Conservation (phyloP, 1,140 invertebrate species). For the Zaprionus taronus region DNA sequence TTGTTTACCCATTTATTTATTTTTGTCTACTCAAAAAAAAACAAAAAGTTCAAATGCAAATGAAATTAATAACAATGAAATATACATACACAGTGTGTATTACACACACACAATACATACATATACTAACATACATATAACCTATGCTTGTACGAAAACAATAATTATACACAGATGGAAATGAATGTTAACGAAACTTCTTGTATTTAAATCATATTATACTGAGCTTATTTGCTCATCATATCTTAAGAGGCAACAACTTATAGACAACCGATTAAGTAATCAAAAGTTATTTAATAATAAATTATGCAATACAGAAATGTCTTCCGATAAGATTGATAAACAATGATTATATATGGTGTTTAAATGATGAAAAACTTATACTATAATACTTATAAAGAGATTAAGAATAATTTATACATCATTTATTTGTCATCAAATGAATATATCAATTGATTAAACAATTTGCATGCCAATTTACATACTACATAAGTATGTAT, state of each 20-base stretch:
- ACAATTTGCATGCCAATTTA: neutral
- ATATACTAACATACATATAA: slow-evolving; percentile 4
- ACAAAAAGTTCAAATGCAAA: slow-evolving; percentile 25
- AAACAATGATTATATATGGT: slow-evolving; percentile 32
- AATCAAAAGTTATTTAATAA: slow-evolving; percentile 49
- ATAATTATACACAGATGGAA: slow-evolving; percentile 50
- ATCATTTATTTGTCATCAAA: slow-evolving; percentile 2
- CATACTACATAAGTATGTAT: slow-evolving; percentile 4
- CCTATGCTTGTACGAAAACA: slow-evolving; percentile 34
- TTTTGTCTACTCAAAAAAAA: slow-evolving; percentile 1
- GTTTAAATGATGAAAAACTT: slow-evolving; percentile 1
- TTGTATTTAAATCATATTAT: slow-evolving; percentile 47
- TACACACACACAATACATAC: slow-evolving; percentile 22
- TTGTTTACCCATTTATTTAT: neutral
- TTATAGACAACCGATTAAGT: slow-evolving; percentile 42
- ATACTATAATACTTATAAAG: slow-evolving; percentile 18
- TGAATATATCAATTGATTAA: slow-evolving; percentile 4
- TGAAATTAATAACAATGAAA: slow-evolving; percentile 35
- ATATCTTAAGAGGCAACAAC: slow-evolving; percentile 14
- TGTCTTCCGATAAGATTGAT: slow-evolving; percentile 56
- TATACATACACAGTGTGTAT: slow-evolving; percentile 23
- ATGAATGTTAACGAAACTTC: slow-evolving; percentile 49
- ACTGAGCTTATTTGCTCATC: slow-evolving; percentile 52
- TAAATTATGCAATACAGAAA: slow-evolving; percentile 64
- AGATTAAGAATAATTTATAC: slow-evolving; percentile 20